phyloP scores from a whole-genome alignment of 2,888 invertebrate genomes.

The Drosophila austrosaltans region DNA sequence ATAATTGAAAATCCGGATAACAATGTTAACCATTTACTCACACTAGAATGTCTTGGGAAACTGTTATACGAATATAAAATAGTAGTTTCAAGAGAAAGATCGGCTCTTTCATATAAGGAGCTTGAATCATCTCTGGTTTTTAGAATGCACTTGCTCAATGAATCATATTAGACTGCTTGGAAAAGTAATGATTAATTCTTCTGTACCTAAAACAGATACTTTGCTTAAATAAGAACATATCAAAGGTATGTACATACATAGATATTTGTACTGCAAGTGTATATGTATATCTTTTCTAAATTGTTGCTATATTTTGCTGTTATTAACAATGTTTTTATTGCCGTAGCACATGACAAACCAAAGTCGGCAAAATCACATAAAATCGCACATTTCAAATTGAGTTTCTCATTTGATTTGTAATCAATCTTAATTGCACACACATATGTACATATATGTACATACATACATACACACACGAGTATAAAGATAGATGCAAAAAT shows the following conservation, averaged over 20 bases:
- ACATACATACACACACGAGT: conserved; percentile 9
- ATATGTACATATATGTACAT: not conserved
- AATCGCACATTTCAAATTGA: conserved; percentile 45
- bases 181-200: not conserved
- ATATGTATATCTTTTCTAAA: conserved; percentile 19
- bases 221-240: not conserved
- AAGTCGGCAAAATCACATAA: conserved; percentile 40
- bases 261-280: not conserved
- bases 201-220: not conserved
- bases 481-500: conserved; percentile 10
- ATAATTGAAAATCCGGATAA: too few relatives aligned
- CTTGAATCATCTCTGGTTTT: not conserved
- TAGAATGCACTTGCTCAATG: not conserved
- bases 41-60: too few relatives aligned
- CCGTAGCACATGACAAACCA: conserved; percentile 54
- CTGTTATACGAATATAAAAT: too few relatives aligned
- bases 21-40: too few relatives aligned
- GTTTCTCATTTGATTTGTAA: conserved; percentile 55
- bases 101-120: conserved; percentile 5
- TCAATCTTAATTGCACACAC: conserved; percentile 37
- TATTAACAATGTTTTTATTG: conserved; percentile 57
- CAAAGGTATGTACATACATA: not conserved
- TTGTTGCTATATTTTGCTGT: conserved; percentile 35
- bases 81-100: too few relatives aligned
- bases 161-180: not conserved